A percentile compares a stretch with the other conserved stretches of the same genome.
These are phyloP conservation scores for Sula dactylatra DNA, from an alignment of 2,113 vertebrate species.

Conservation along the genomic window DNA sequence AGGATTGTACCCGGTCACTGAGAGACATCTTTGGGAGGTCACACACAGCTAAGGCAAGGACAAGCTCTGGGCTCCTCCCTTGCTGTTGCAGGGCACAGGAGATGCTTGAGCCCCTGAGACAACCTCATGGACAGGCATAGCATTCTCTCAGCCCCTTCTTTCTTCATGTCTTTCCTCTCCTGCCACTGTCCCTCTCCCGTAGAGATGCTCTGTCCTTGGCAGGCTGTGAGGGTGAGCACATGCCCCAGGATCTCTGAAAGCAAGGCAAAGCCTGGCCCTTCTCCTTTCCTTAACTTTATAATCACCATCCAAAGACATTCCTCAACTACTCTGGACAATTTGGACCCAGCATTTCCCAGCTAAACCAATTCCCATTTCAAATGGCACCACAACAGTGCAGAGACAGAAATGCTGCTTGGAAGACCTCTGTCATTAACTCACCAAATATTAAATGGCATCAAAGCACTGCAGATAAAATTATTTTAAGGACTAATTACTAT, in stretches of 20 bases:
- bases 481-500: slow-evolving; percentile 39
- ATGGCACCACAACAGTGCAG: not conserved
- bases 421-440: not conserved
- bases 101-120: not conserved
- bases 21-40: not conserved
- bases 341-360: not conserved
- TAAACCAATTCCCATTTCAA: not conserved
- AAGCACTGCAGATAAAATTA: slow-evolving; percentile 25
- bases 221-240: accelerated
- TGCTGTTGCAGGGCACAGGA: not conserved
- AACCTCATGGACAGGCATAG: not conserved
- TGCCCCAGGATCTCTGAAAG: not conserved
- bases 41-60: not conserved
- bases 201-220: not conserved
- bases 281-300: not conserved
- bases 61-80: not conserved
- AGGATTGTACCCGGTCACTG: not conserved
- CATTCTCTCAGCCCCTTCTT: not conserved
- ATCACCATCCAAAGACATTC: not conserved
- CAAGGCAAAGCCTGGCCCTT: not conserved
- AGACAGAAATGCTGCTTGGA: not conserved
- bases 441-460: not conserved
- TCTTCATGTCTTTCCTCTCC: not conserved
- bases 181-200: not conserved
- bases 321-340: not conserved